Base-by-base conservation (phyloP, 2,113 vertebrate genomes). In the Elephantulus edwardii region DNA sequence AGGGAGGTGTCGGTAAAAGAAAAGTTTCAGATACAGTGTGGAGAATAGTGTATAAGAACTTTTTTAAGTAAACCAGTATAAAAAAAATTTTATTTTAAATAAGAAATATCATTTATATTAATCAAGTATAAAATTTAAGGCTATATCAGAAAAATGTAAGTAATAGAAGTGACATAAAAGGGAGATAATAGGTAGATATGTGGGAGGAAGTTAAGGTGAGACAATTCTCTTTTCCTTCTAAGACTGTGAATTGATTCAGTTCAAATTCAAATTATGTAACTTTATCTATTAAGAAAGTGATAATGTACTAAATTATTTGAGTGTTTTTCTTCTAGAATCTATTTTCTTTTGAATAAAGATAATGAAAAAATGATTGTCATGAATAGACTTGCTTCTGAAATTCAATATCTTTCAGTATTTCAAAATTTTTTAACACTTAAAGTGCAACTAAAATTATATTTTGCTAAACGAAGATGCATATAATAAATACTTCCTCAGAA, bases 191-290 rank as follows among this genome's bases (percentile, higher is more conserved):
- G 66, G 12, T 77, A 2, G 28, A 78, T 12, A 85, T 82, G 71
- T 85, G 74, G 78, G 85, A 90, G 78, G 52, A 90, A 75, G 75
- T 85, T 81, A 58, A 88, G 66, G 75, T 35, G 46, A 91, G 19
- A 6, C 93, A 66, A 88, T 86, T 79, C 9, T 60, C 50, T 75
- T n/a, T 83, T 80, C 46, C 85, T 90, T 91, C 66, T 70, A 90
- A 91, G 44, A 86, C 24, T 50, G 4, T 70, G 70, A 86, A 52
- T 52, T 66, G 82, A 86, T 76, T 86, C 52, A 88, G 33, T 89
- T 17, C 52, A 66, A 85, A 66, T 44, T 90, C 64, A 86, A 80
- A 81, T 86, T 42, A 79, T 60, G 14, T 40, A 33, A 1, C 6
- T 38, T 83, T 87, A 83, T 77, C 54, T 42, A 30, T 80, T 76